These are phyloP conservation scores for Myrmophylax atrothorax DNA, from an alignment of 2,113 vertebrate species.

Conservation along the genomic window DNA sequence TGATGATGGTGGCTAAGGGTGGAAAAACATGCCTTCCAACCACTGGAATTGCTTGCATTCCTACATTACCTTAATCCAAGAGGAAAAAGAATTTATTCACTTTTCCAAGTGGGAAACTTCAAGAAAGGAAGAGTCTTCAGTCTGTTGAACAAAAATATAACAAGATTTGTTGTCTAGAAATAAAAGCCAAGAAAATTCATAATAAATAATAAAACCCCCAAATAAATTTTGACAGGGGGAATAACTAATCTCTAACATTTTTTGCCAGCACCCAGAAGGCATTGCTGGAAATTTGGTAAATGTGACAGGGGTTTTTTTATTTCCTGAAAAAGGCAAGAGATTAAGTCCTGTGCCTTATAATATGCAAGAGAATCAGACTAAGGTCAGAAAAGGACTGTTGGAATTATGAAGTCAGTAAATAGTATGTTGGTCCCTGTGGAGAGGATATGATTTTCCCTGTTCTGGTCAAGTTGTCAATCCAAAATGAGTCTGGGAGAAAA, in stretches of 20 bases:
- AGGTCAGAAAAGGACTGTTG: background rate
- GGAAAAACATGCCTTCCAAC: background rate
- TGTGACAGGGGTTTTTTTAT: background rate
- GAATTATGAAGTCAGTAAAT: background rate
- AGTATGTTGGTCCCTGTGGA: background rate
- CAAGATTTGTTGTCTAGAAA: background rate
- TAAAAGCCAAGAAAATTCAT: slow-evolving; percentile 12
- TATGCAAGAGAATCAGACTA: background rate
- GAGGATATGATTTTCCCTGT: background rate
- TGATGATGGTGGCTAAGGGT: background rate
- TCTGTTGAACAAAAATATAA: background rate
- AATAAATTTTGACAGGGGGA: background rate
- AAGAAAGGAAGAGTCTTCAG: background rate
- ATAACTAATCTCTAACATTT: slow-evolving; percentile 33
- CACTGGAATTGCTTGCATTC: background rate
- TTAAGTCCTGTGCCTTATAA: background rate
- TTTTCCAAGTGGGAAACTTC: background rate
- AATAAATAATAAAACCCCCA: background rate
- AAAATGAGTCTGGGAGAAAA: background rate
- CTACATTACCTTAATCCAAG: background rate
- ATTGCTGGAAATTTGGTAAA: background rate
- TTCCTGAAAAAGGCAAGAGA: background rate
- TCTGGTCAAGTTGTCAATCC: background rate
- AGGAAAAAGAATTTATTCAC: background rate
- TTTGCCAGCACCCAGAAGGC: background rate